Evolutionary conservation across 2,797 vertebrate species (phyloP), one percentile per base, ranked within the genome.

Genomic region (Myotis myotis): DNA sequence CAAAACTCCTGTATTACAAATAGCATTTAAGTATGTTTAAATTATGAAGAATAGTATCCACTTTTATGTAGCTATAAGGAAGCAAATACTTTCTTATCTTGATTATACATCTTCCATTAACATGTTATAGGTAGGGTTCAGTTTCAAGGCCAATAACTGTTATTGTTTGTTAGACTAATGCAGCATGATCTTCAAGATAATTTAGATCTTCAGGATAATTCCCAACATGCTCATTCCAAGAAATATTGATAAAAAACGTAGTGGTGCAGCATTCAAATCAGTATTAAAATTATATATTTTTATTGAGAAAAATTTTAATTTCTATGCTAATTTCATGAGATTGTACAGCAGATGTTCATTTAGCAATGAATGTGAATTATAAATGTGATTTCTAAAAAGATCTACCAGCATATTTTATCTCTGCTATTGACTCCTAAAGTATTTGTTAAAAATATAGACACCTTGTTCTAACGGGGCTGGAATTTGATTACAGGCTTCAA

Each of bases 281-380:
- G 9, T 70, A 91, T 23, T 44, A n/a, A 76, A 80, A 82, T 66
- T 16, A 64, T 87, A 87, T 41, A 64, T 84, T 80, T 90, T 95
- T 47, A 87, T 70, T 81, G 79, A 93, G 72, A 84, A 96, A 79
- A 64, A 60, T 30, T 93, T 2, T 44, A 78, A 76, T 92, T 57
- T 80, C 25, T 66, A 51, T 66, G 68, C 53, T 91, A 93, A 81
- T 79, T 95, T 85, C 30, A 33, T 17, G 15, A 68, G 53, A 38
- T 60, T 53, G 44, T 7, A 62, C 60, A 62, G 79, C 25, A 91
- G 51, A 41, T 74, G 30, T 82, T 92, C 30, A 38, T 87, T 87
- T 80, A 81, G 25, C 3, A n/a, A n/a, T n/a, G n/a, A n/a, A n/a
- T n/a, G n/a, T n/a, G n/a, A n/a, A n/a, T n/a, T n/a, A n/a, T n/a